Base-by-base conservation (phyloP, 2,113 vertebrate genomes). In the Oenanthe melanoleuca region DNA sequence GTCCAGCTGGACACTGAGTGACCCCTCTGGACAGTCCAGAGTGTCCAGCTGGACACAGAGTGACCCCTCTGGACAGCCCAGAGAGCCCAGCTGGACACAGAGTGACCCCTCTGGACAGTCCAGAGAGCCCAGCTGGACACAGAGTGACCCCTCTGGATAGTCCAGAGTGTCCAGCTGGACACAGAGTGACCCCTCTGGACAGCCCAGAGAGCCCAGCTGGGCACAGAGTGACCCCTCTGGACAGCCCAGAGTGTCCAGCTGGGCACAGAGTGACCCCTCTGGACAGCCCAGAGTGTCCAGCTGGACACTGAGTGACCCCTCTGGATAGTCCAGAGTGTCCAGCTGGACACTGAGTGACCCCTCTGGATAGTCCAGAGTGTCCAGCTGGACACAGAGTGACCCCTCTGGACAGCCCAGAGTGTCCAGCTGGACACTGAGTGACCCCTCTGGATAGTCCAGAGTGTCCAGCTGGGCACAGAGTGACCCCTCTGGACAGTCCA, bases 381-480 rank as follows among this genome's bases (percentile, higher is more conserved):
- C 21, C 75, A 65, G 49, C 49, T 25, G 13, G 23, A 25, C 49
- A 50, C 7, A 1, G 49, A 50, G 13, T 50, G 49, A 50, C 49
- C 49, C 49, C 49, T 25, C 23, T 50, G 49, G 49, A 50, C 4
- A 50, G 13, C 49, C 49, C 1, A 2, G 49, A 25, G 2, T 25
- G 49, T 14, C 23, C 23, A 8, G 23, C 49, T 7, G 13, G 49
- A 49, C 49, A 25, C 24, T 2, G 49, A 49, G 23, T 49, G 49
- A 49, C 49, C 49, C 49, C 49, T 49, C 12, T 49, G 49, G 49
- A 49, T 5, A 47, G 5, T 22, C 63, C 6, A 4, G 26, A 6
- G 9, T n/a, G n/a, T n/a, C n/a, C n/a, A n/a, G 15, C 64, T 2
- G 11, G 65, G 20, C 50, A 25, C 1, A 0, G 11, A 53, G 21